These are phyloP conservation scores for Hyles vespertilio DNA, from an alignment of 1,140 invertebrate genomes.

Conservation along the genomic window DNA sequence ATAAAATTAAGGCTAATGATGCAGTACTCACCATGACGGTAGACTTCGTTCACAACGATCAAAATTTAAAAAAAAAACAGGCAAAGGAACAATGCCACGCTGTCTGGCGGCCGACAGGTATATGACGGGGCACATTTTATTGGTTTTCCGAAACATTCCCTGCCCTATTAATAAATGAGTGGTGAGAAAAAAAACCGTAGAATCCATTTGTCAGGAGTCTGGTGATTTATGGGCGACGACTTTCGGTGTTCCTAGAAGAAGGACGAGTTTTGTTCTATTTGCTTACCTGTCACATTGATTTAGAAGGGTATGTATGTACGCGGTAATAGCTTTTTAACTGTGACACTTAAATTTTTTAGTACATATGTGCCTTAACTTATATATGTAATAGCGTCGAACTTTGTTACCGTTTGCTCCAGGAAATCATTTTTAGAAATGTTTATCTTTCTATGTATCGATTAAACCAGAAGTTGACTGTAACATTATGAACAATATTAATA, in stretches of 20 bases:
- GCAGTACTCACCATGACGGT: not conserved
- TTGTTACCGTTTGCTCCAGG: no score
- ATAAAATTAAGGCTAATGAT: slow-evolving; percentile 4
- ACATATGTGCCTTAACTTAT: no score
- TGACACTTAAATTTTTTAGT: not conserved
- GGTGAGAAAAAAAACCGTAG: slow-evolving; percentile 65
- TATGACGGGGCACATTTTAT: slow-evolving; percentile 74
- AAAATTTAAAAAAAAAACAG: slow-evolving; percentile 43
- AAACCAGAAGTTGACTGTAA: no score
- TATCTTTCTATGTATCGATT: no score
- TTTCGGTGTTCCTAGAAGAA: slow-evolving; percentile 64
- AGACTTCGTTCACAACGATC: slow-evolving; percentile 15
- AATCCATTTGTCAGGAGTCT: slow-evolving; percentile 70
- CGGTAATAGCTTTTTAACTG: slow-evolving; percentile 16
- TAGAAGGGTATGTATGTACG: slow-evolving; percentile 40
- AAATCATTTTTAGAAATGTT: no score
- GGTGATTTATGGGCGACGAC: slow-evolving; percentile 70
- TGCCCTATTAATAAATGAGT: slow-evolving; percentile 74
- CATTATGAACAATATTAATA: no score
- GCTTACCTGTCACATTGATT: slow-evolving; percentile 72
- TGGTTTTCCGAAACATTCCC: slow-evolving; percentile 73
- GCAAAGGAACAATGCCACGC: slow-evolving; percentile 65
- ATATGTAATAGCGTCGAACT: no score
- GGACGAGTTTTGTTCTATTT: slow-evolving; percentile 68
- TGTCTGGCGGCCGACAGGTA: slow-evolving; percentile 70